Percentiles rank a stretch among this genome's conserved stretches.
phyloP scores from a whole-genome alignment of 1,140 invertebrate species.

The Coptotermes formosanus region DNA sequence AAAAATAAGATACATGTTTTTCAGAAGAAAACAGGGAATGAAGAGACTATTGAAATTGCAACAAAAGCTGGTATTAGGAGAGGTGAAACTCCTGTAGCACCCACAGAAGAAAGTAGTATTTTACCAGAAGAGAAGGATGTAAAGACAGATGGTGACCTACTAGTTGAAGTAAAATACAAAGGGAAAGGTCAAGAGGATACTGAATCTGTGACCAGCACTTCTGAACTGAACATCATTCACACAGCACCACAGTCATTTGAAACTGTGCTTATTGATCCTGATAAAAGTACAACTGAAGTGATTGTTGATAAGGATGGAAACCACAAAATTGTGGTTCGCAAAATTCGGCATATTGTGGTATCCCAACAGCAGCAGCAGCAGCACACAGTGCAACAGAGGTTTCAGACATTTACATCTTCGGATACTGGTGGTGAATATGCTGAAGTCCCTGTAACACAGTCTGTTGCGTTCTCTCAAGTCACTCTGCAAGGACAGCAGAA shows the following conservation, averaged over 20 bases:
- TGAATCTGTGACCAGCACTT: conserved; percentile 45
- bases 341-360: conserved; percentile 53
- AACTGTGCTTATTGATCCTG: conserved; percentile 72
- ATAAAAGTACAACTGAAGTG: conserved; percentile 73
- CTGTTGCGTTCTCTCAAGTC: conserved; percentile 63
- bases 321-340: conserved; percentile 73
- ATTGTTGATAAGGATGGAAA: conserved; percentile 78
- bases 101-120: neutral
- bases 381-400: conserved; percentile 38
- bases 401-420: conserved; percentile 42
- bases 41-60: conserved; percentile 76
- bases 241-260: conserved; percentile 72
- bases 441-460: conserved; percentile 42
- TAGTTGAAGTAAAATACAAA: conserved; percentile 72
- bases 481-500: conserved; percentile 62
- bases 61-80: conserved; percentile 49
- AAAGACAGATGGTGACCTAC: conserved; percentile 57
- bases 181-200: conserved; percentile 43
- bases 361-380: conserved; percentile 43
- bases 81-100: neutral
- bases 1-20: conserved; percentile 67
- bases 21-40: conserved; percentile 63
- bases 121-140: conserved; percentile 36
- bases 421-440: conserved; percentile 38
- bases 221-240: conserved; percentile 64